A percentile compares a stretch with the other conserved stretches of the same genome.
Conservation (phyloP, 2,113 vertebrate species). For the Climacteris rufus region DNA sequence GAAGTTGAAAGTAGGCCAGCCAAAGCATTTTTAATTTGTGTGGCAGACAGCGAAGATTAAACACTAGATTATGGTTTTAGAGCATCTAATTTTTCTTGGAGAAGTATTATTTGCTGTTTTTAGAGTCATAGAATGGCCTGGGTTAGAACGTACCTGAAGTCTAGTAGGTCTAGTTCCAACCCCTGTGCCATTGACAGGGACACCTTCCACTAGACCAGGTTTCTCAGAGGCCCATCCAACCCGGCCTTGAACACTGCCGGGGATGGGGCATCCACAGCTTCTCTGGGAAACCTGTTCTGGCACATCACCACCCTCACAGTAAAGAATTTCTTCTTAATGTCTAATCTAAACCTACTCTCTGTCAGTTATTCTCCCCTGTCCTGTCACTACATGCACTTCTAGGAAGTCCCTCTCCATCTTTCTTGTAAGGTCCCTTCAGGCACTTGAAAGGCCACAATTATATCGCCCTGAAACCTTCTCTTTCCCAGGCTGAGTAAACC, state of each 20-base stretch:
- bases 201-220: neutral
- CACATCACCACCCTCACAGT: neutral
- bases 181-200: no score
- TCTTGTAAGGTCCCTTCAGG: neutral
- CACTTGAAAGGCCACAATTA: fast-evolving
- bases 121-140: no score
- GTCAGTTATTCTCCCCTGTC: neutral
- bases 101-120: neutral
- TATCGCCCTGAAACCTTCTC: neutral
- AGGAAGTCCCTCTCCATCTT: neutral
- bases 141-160: no score
- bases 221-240: neutral
- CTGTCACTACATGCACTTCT: no score
- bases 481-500: neutral
- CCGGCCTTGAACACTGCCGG: neutral
- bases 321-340: neutral
- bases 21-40: neutral
- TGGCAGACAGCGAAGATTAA: neutral
- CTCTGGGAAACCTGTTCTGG: neutral
- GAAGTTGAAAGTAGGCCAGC: neutral
- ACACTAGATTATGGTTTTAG: neutral
- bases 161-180: no score
- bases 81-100: neutral
- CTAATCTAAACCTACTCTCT: neutral
- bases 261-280: neutral